Percentiles rank a stretch among this genome's conserved stretches.
Evolutionary conservation across 2,797 vertebrate species (phyloP).

Genomic region (Clarias pachynema): DNA sequence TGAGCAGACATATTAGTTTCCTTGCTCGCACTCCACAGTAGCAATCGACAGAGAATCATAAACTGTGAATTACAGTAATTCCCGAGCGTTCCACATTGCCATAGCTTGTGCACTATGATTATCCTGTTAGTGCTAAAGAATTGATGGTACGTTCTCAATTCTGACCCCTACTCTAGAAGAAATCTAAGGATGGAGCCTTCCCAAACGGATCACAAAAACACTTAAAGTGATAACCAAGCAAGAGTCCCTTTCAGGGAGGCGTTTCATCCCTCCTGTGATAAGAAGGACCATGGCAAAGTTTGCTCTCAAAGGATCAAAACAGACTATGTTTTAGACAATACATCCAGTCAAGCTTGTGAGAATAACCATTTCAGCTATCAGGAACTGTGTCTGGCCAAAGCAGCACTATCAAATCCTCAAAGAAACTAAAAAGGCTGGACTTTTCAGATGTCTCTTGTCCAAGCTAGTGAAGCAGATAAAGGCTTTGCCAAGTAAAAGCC

Average conservation of each 20-base stretch:
- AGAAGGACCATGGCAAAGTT: conserved; percentile 24
- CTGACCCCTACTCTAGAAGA: not conserved
- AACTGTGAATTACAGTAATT: conserved; percentile 58
- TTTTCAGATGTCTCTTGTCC: conserved; percentile 37
- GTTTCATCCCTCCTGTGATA: not conserved
- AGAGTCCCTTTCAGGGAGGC: conserved; percentile 41
- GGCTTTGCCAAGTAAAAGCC: conserved; percentile 60
- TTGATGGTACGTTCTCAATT: not conserved
- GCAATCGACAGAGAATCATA: conserved; percentile 68
- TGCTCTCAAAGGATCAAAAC: conserved; percentile 24
- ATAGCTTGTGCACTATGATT: conserved; percentile 42
- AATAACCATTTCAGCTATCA: conserved; percentile 3
- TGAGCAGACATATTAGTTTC: conserved; percentile 57
- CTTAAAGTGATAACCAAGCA: conserved; percentile 65
- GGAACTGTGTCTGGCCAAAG: not conserved
- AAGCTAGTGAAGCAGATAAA: conserved; percentile 62
- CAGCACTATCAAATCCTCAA: conserved; percentile 9
- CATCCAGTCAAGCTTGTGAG: conserved; percentile 3
- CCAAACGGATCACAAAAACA: not conserved
- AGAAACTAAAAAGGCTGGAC: not conserved
- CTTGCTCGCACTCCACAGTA: conserved; percentile 53
- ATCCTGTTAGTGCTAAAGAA: not conserved
- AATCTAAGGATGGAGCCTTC: not conserved
- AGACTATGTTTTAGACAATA: conserved; percentile 7
- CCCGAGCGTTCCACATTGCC: conserved; percentile 54